These are phyloP conservation scores for Kudoa iwatai DNA, from an alignment of 30 jellyfish, hydroid and myxozoan species.

Conservation along the genomic window DNA sequence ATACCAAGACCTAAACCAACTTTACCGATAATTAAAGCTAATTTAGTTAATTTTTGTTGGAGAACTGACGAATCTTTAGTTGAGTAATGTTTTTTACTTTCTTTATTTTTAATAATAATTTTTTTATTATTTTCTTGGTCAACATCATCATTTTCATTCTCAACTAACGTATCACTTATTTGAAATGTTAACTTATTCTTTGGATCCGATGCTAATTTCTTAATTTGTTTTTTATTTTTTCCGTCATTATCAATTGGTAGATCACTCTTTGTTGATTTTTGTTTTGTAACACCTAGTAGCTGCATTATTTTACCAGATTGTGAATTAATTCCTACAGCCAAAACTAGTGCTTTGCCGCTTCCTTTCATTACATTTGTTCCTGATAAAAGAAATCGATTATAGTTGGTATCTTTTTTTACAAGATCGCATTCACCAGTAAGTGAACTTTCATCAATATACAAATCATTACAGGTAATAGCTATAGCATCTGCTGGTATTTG, in stretches of 20 bases:
- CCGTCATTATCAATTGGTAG: too few relatives aligned
- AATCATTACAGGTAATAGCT: conserved; percentile 18
- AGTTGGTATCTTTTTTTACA: conserved; percentile 39
- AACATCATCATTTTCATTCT: conserved; percentile 8
- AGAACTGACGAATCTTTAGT: conserved; percentile 24
- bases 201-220: too few relatives aligned
- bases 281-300: conserved; percentile 22
- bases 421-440: conserved; percentile 84
- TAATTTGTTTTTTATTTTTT: conserved; percentile 8
- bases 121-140: conserved; percentile 17
- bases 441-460: conserved; percentile 72
- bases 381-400: conserved; percentile 17
- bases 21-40: conserved; percentile 71
- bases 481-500: conserved; percentile 90
- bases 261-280: conserved; percentile 2
- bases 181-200: too few relatives aligned
- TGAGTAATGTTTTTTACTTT: too few relatives aligned
- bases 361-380: conserved; percentile 88
- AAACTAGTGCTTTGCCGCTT: conserved; percentile 36
- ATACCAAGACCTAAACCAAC: conserved; percentile 71
- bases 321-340: conserved; percentile 71
- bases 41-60: conserved; percentile 61
- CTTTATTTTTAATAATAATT: too few relatives aligned
- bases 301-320: conserved; percentile 50
- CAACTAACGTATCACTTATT: too few relatives aligned